phyloP scores from a whole-genome alignment of 1,140 invertebrate species.

The Caenorhabditis briggsae region DNA sequence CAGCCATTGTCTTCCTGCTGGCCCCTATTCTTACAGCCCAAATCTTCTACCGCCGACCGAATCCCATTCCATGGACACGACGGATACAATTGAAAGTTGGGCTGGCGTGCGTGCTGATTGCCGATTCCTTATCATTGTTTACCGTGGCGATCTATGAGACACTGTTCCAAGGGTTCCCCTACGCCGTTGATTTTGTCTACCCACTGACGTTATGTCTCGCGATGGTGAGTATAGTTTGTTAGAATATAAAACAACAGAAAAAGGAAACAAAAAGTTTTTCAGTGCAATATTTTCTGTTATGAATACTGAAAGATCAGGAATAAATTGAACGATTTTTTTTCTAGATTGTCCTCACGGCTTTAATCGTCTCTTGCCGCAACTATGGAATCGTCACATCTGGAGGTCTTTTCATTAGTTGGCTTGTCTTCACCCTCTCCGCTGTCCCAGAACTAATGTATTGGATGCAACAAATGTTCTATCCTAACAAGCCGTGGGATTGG shows the following conservation, averaged over 20 bases:
- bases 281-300: too few species aligned
- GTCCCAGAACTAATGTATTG: constrained; percentile 50
- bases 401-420: constrained; percentile 48
- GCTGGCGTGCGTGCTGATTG: constrained; percentile 22
- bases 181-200: constrained; percentile 58
- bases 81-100: constrained; percentile 70
- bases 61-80: constrained; percentile 72
- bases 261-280: too few species aligned
- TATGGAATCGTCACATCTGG: constrained; percentile 59
- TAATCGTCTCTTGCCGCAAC: constrained; percentile 36
- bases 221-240: constrained; percentile 58
- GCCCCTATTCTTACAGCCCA: constrained; percentile 74
- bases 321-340: too few species aligned
- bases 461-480: not conserved
- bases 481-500: not conserved
- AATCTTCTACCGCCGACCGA: constrained; percentile 59
- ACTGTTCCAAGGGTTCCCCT: constrained; percentile 48
- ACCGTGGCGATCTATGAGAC: constrained; percentile 59
- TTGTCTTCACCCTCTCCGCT: constrained; percentile 47
- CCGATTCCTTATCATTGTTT: constrained; percentile 64
- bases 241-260: too few species aligned
- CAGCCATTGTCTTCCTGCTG: constrained; percentile 70
- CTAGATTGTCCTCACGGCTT: constrained; percentile 47
- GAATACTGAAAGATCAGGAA: too few species aligned
- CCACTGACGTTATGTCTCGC: constrained; percentile 56